A percentile compares a stretch with the other conserved stretches of the same genome.
Conservation (phyloP, 2,113 vertebrate species). For the Crocuta crocuta region DNA sequence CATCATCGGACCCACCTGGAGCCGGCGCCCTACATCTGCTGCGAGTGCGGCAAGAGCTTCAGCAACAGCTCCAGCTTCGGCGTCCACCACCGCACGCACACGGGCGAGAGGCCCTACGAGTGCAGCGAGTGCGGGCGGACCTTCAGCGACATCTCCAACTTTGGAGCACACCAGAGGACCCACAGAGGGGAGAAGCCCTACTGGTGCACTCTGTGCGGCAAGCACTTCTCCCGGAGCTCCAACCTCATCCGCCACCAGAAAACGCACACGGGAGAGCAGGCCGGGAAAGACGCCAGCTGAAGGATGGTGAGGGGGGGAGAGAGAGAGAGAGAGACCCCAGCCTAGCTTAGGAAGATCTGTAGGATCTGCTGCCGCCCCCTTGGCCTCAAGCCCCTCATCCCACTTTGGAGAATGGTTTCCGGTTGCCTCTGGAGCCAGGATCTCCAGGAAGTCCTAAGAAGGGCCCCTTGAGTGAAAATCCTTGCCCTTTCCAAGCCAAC, state of each 20-base stretch:
- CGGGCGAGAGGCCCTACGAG: not conserved
- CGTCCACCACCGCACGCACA: conserved; percentile 81
- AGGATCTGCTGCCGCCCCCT: conserved; percentile 7
- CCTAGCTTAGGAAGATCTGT: not conserved
- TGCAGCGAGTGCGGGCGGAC: conserved; percentile 71
- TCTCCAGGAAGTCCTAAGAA: conserved; percentile 10
- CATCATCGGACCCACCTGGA: conserved; percentile 78
- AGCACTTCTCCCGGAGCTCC: conserved; percentile 84
- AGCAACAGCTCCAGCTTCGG: conserved; percentile 83
- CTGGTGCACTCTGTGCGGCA: conserved; percentile 78
- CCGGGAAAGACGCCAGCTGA: conserved; percentile 63
- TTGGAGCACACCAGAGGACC: conserved; percentile 81
- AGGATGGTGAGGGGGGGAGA: not conserved
- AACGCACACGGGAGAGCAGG: conserved; percentile 76
- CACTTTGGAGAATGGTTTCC: not conserved
- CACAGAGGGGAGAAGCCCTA: conserved; percentile 84
- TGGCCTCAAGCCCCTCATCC: not conserved
- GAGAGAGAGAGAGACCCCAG: not conserved
- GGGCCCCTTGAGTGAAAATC: conserved; percentile 10
- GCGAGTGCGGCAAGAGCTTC: conserved; percentile 82
- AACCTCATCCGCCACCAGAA: conserved; percentile 85
- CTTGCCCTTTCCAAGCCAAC: not conserved
- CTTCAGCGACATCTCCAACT: conserved; percentile 79
- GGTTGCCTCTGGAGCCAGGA: conserved; percentile 18
- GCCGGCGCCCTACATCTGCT: conserved; percentile 80